Base-by-base conservation (phyloP, 2,113 vertebrate species). In the Turnix velox region DNA sequence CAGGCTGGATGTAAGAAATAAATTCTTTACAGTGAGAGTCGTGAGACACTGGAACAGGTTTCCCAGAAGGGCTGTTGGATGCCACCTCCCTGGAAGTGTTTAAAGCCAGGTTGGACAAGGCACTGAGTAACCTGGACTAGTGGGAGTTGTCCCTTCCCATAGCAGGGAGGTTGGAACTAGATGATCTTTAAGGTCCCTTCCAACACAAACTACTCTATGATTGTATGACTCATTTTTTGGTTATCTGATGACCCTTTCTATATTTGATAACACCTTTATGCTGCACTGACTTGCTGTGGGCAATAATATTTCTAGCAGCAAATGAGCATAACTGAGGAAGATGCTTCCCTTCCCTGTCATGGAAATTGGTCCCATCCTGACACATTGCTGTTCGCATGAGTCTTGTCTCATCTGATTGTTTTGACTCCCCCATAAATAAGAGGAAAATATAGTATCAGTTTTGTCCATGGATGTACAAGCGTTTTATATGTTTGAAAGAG, bases 371-470 rank as follows among this genome's bases (percentile, higher is more conserved):
- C 65, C 51, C 40, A 69, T 18, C 11, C 39, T 69, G 54, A 8
- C 20, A 30, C 0, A 0, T 30, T 75, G 15, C 28, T 65, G 1
- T 35, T 62, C 52, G 24, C 20, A 80, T 1, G 0, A 57, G 14
- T 27, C 23, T 31, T 18, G 11, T 45, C 79, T 42, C 18, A 9
- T 9, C 11, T 6, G 43, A 45, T 52, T 68, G 59, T 43, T 46
- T 17, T 30, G 28, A 62, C 14, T 55, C 57, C 54, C 14, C 15
- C 6, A 9, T 14, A 30, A 6, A 90, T 37, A 88, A 43, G 14
- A 76, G 13, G 22, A 48, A 58, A 84, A 20, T 23, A 19, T 2
- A 46, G 19, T 9, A 52, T 25, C 19, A 5, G 3, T 57, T 89
- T 63, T 12, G 8, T 22, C 27, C 22, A 7, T 24, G 16, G 33